These are phyloP conservation scores for Caenorhabditis virilis DNA, from an alignment of 2,888 invertebrate genomes.

Conservation along the genomic window DNA sequence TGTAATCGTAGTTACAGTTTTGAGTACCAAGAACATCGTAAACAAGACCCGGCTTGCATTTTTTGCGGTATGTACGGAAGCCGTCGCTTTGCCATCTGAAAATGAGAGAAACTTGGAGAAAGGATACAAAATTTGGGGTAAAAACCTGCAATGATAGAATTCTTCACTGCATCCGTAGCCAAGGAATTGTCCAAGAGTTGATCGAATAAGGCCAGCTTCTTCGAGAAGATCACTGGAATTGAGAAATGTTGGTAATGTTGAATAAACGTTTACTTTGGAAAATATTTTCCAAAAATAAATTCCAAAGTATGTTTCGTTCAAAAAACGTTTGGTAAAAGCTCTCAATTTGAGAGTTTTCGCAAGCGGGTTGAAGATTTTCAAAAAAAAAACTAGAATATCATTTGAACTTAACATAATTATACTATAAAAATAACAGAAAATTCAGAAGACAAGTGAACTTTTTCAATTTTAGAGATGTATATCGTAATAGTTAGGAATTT, in stretches of 20 bases:
- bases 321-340: too few species aligned
- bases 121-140: neutral
- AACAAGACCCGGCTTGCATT: slow-evolving; percentile 61
- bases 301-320: too few species aligned
- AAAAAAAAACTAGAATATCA: too few species aligned
- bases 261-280: too few species aligned
- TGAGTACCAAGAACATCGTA: slow-evolving; percentile 67
- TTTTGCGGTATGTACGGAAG: slow-evolving; percentile 64
- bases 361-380: too few species aligned
- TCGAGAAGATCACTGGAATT: slow-evolving; percentile 49
- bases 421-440: too few species aligned
- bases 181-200: slow-evolving; percentile 66
- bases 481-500: too few species aligned
- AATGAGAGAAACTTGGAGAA: neutral
- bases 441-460: too few species aligned
- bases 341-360: too few species aligned
- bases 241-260: neutral
- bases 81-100: slow-evolving; percentile 64
- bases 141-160: slow-evolving; percentile 62
- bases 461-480: too few species aligned
- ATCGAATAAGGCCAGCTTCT: slow-evolving; percentile 55
- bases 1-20: slow-evolving; percentile 68
- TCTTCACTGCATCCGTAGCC: slow-evolving; percentile 66
- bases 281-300: too few species aligned
- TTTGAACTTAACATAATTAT: too few species aligned